Evolutionary conservation across 1,140 invertebrate genomes (phyloP).

Genomic region (Bombus polaris): DNA sequence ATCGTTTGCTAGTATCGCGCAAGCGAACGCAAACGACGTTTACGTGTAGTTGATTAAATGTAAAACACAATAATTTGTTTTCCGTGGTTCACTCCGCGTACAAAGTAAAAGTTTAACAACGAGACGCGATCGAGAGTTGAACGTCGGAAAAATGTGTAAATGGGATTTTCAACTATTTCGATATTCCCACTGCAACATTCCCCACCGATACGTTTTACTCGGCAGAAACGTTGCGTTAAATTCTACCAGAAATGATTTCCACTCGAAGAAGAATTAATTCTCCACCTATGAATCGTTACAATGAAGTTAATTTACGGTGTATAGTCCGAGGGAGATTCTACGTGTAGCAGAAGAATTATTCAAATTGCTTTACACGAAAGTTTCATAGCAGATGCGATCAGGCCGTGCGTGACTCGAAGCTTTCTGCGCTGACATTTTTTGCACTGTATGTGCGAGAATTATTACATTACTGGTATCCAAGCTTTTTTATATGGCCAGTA

Average conservation of each 20-base stretch:
- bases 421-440: neutral
- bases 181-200: neutral
- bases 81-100: neutral
- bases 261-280: neutral
- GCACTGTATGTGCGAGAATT: neutral
- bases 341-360: neutral
- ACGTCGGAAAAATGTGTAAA: neutral
- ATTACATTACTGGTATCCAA: neutral
- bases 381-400: neutral
- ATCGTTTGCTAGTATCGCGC: too few relatives aligned
- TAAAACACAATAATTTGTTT: too few relatives aligned
- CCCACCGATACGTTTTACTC: neutral
- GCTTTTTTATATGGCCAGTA: neutral
- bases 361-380: neutral
- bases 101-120: neutral
- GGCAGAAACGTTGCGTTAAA: neutral
- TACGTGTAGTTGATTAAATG: too few relatives aligned
- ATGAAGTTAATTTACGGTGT: neutral
- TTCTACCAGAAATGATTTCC: neutral
- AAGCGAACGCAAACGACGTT: too few relatives aligned
- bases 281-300: too few relatives aligned
- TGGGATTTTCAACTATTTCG: neutral
- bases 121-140: neutral
- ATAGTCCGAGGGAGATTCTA: neutral
- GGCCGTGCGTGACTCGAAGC: neutral